phyloP scores from a whole-genome alignment of 2,888 invertebrate genomes.

The Drosophila subquinaria region DNA sequence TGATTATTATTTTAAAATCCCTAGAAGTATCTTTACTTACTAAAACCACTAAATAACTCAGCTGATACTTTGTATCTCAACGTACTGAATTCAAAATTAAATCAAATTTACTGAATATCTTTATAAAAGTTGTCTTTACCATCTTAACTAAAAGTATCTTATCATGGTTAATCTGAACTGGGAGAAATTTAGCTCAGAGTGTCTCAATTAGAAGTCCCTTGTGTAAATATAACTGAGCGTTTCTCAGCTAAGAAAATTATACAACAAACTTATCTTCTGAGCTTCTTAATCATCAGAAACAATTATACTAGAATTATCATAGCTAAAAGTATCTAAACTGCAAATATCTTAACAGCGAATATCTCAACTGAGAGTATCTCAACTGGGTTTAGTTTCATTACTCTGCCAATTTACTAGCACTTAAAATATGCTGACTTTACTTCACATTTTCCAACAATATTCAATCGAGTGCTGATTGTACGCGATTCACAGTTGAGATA shows the following conservation, averaged over 20 bases:
- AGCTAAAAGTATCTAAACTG: too few species aligned
- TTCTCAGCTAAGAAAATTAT: neutral
- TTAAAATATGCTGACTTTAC: conserved; percentile 26
- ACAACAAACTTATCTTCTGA: too few species aligned
- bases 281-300: too few species aligned
- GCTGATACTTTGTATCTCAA: neutral
- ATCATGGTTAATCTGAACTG: neutral
- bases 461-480: conserved; percentile 5
- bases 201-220: too few species aligned
- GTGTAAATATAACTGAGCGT: neutral
- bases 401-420: conserved; percentile 35
- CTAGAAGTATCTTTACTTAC: neutral
- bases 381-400: neutral
- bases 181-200: neutral
- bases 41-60: neutral
- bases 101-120: too few species aligned
- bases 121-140: too few species aligned
- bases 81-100: too few species aligned
- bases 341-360: neutral
- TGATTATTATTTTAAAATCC: too few species aligned
- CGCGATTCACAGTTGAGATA: neutral
- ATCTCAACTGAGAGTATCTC: neutral
- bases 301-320: too few species aligned
- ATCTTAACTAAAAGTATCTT: too few species aligned
- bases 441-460: conserved; percentile 12